Evolutionary conservation across 2,888 invertebrate species (phyloP).

Genomic region (Epistrophe grossulariae): DNA sequence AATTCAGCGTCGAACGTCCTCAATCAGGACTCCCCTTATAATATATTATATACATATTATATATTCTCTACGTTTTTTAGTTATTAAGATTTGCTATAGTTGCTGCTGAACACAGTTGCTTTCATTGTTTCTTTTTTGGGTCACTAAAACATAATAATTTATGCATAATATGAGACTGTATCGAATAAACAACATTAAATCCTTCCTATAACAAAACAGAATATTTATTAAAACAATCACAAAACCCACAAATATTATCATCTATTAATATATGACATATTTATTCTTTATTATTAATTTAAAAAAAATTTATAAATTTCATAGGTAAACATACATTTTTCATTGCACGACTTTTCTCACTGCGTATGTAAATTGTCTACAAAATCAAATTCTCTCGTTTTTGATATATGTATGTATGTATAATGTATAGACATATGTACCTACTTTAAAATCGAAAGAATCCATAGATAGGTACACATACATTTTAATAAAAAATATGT

Average conservation of each 20-base stretch:
- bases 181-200: constrained; percentile 35
- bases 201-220: constrained; percentile 18
- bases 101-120: constrained; percentile 40
- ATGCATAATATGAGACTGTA: constrained; percentile 69
- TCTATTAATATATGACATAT: not conserved
- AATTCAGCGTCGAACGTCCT: constrained; percentile 25
- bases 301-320: not conserved
- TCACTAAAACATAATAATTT: constrained; percentile 52
- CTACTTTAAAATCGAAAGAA: not conserved
- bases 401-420: not conserved
- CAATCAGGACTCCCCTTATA: constrained; percentile 4
- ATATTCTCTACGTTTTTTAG: constrained; percentile 16
- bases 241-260: not conserved
- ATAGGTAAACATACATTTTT: constrained; percentile 12
- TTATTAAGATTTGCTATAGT: constrained; percentile 41
- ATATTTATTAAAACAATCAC: constrained; percentile 10
- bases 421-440: no score
- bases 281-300: constrained; percentile 24
- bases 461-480: constrained; percentile 1
- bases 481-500: constrained; percentile 24
- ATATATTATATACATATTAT: no score
- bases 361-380: not conserved
- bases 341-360: not conserved
- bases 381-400: not conserved
- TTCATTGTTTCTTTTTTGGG: constrained; percentile 35